Percentiles rank a stretch among this genome's conserved stretches.
Conservation (phyloP, 37 sponge, comb jelly and placozoan species). For the Aphrocallistes beatrix region DNA sequence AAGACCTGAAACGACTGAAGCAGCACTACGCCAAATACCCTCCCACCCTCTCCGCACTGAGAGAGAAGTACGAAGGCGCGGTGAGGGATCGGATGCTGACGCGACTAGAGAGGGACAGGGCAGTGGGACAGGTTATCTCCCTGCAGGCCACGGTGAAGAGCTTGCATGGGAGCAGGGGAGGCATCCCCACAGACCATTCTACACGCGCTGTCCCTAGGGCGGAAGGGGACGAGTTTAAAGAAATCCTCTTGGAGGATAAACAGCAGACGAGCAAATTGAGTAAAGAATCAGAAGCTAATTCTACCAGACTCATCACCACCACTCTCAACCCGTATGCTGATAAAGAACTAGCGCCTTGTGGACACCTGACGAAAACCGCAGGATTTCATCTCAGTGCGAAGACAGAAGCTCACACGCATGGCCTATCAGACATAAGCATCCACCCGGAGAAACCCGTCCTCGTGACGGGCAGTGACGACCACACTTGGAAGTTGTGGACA, state of each 20-base stretch:
- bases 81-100: conserved; percentile 72
- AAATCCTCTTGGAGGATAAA: too few relatives aligned
- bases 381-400: conserved; percentile 32
- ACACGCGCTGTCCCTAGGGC: neutral
- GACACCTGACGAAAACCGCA: conserved; percentile 60
- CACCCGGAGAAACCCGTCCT: conserved; percentile 63
- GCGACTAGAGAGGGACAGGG: conserved; percentile 61
- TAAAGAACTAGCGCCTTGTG: conserved; percentile 28
- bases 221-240: neutral
- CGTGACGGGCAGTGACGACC: conserved; percentile 86
- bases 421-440: neutral
- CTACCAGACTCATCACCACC: neutral
- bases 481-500: conserved; percentile 84
- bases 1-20: conserved; percentile 64
- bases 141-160: conserved; percentile 60
- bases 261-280: too few relatives aligned
- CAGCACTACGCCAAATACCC: conserved; percentile 54
- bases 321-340: neutral
- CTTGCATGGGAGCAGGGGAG: conserved; percentile 18
- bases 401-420: conserved; percentile 43
- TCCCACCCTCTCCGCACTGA: conserved; percentile 49
- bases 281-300: too few relatives aligned
- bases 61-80: conserved; percentile 40
- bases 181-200: neutral
- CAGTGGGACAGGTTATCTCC: conserved; percentile 42